phyloP scores from a whole-genome alignment of 2,797 vertebrate species.

The Muscicapa striata region DNA sequence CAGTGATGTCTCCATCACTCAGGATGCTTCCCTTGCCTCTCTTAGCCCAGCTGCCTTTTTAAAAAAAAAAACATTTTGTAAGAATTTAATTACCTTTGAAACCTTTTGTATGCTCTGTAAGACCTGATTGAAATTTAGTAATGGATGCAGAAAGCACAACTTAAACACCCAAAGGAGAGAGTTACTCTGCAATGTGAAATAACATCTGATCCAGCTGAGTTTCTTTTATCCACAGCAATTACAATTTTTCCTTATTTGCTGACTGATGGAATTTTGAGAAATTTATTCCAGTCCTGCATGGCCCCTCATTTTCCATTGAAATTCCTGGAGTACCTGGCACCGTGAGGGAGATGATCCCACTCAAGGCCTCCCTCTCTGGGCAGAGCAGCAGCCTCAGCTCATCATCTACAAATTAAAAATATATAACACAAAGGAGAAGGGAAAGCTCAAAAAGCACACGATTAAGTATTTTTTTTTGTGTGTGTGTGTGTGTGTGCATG shows the following conservation, averaged over 20 bases:
- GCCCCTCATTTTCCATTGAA: not conserved
- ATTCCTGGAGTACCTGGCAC: not conserved
- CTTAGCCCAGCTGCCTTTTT: not conserved
- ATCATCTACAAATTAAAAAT: not conserved
- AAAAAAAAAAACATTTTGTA: not conserved
- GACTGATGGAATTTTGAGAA: not conserved
- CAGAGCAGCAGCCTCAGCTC: not conserved
- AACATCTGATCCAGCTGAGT: not conserved
- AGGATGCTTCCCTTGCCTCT: not conserved
- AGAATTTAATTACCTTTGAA: conserved; percentile 35
- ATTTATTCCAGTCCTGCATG: not conserved
- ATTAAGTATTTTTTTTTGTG: not conserved
- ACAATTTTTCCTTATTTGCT: not conserved
- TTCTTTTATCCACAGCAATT: not conserved
- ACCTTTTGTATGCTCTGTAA: not conserved
- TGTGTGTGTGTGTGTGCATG: too few species aligned
- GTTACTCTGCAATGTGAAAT: not conserved
- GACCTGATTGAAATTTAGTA: not conserved
- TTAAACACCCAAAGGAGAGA: not conserved
- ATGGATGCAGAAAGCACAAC: not conserved
- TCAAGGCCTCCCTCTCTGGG: not conserved
- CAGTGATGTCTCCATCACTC: not conserved
- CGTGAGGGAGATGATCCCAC: not conserved
- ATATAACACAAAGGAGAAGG: not conserved
- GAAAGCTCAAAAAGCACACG: not conserved